Base-by-base conservation (phyloP, 2,797 vertebrate species). In the Sparus aurata region DNA sequence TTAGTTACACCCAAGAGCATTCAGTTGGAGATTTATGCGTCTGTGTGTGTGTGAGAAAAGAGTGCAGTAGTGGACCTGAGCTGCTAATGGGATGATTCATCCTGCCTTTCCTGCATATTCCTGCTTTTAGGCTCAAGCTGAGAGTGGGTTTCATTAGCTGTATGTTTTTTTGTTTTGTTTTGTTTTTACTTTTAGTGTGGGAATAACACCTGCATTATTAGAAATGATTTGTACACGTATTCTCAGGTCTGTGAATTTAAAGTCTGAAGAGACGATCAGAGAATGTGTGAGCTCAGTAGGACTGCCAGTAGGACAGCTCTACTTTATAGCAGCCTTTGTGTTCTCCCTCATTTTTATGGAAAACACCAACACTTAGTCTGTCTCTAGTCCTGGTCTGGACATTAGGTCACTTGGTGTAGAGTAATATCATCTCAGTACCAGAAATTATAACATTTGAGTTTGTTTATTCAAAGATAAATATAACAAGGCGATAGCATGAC, bases 71-170 rank as follows among this genome's bases (percentile, higher is more conserved):
- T n/a, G 58, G 27, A 45, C 16, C 46, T 63, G 46, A 38, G 59
- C 25, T 59, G 45, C 62, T 77, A 23, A 85, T 77, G 69, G 9
- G 55, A 60, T 70, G 75, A 85, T 54, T 80, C 61, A 54, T 82
- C 41, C 58, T 45, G 25, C 7, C 34, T 46, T 68, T 17, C 58
- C 30, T 74, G 52, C 1, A 4, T 54, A 11, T 43, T 81, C 38
- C 38, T 82, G 73, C 45, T 66, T 76, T 68, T 50, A 61, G 66
- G 25, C 45, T 52, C 52, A 46, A 78, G 41, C 54, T 54, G 45
- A 23, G 52, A 61, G 47, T 15, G 2, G 25, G 18, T 76, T 79
- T 52, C 50, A 68, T 45, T 10, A 49, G 45, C 57, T n/a, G 55
- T 30, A 17, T 38, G 30, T 76, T 57, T 41, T 17, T 15, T 63